Percentiles rank a stretch among this genome's conserved stretches.
phyloP scores from a whole-genome alignment of 2,888 invertebrate species.

The Orthosia cruda region DNA sequence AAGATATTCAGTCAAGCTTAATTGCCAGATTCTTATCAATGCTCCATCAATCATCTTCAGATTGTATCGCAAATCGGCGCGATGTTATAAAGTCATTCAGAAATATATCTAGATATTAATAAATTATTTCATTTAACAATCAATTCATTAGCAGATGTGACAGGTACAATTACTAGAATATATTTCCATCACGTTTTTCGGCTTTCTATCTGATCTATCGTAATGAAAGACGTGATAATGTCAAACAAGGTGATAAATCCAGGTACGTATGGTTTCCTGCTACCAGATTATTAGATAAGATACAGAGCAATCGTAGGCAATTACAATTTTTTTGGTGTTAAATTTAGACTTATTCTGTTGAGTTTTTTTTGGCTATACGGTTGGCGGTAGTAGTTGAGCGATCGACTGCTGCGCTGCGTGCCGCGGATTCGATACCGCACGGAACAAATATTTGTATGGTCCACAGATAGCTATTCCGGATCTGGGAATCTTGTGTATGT shows the following conservation, averaged over 20 bases:
- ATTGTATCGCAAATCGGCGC: not conserved
- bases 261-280: not conserved
- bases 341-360: no score
- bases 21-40: constrained; percentile 32
- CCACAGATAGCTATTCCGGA: no score
- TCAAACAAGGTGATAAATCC: not conserved
- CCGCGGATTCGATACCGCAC: no score
- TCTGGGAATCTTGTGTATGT: no score
- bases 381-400: no score
- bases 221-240: not conserved
- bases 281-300: not conserved
- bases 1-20: constrained; percentile 3
- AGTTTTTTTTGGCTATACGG: no score
- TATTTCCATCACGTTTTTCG: not conserved
- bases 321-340: not conserved
- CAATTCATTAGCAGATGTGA: not conserved
- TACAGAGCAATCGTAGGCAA: not conserved
- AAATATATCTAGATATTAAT: constrained; percentile 10
- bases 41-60: constrained; percentile 16
- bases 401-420: no score
- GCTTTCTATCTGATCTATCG: not conserved
- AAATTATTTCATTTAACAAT: constrained; percentile 1
- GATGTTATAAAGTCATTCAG: constrained; percentile 4
- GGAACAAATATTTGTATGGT: no score
- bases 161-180: not conserved